These are phyloP conservation scores for Nansenia antarctica DNA, from an alignment of 2,113 vertebrate species.

Conservation along the genomic window DNA sequence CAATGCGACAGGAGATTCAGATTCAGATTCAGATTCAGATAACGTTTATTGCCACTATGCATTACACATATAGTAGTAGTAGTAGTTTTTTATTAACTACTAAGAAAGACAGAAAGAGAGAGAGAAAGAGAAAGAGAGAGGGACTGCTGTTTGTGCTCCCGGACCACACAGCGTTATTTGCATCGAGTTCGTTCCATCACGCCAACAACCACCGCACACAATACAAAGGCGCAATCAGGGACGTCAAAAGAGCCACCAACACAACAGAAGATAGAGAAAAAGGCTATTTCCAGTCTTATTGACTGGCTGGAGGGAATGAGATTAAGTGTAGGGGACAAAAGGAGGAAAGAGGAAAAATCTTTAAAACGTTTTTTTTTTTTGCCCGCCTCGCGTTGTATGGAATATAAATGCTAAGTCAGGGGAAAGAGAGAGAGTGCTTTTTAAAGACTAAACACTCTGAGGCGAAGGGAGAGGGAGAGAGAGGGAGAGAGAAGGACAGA, in stretches of 20 bases:
- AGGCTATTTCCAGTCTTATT: conserved; percentile 15
- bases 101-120: not conserved
- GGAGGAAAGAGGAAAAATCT: no score
- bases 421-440: no score
- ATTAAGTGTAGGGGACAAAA: conserved; percentile 15
- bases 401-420: conserved; percentile 22
- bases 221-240: conserved; percentile 17
- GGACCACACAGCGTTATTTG: conserved; percentile 21
- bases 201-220: conserved; percentile 12
- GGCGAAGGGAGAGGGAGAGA: no score
- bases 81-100: no score
- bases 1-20: no score
- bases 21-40: no score
- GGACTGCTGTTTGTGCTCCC: conserved; percentile 27
- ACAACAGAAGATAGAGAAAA: conserved; percentile 28
- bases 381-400: not conserved
- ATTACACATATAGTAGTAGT: no score
- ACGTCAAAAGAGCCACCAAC: conserved; percentile 20
- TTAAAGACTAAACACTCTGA: no score
- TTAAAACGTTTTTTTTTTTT: not conserved
- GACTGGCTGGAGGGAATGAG: conserved; percentile 16
- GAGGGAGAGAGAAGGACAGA: no score
- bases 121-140: conserved; percentile 18
- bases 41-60: no score
- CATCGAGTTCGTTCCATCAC: conserved; percentile 10